Percentiles rank a stretch among this genome's conserved stretches.
phyloP scores from a whole-genome alignment of 1,140 invertebrate genomes.

The Penaeus vannamei region DNA sequence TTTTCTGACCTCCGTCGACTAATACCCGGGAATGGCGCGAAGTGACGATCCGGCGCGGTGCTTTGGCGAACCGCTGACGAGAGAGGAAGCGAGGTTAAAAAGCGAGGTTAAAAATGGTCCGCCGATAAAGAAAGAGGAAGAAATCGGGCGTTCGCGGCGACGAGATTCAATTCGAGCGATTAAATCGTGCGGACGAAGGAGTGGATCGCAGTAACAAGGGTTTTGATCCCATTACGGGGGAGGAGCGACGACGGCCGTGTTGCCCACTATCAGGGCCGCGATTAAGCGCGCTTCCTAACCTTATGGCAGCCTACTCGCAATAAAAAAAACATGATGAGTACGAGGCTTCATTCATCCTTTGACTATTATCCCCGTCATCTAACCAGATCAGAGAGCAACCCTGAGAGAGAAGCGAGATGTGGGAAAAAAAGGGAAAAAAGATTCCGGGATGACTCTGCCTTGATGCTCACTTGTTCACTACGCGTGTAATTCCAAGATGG shows the following conservation, averaged over 20 bases:
- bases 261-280: not conserved
- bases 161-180: constrained; percentile 59
- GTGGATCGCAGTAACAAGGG: constrained; percentile 55
- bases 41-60: not conserved
- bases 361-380: no score
- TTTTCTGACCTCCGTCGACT: no score
- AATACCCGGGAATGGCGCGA: not conserved
- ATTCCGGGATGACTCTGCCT: not conserved
- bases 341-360: no score
- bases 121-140: not conserved
- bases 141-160: not conserved
- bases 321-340: no score
- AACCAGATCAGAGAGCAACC: not conserved
- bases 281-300: no score
- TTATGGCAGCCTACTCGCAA: no score
- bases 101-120: not conserved
- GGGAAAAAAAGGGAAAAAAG: not conserved
- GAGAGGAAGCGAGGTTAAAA: not conserved
- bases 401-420: not conserved
- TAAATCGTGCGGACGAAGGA: constrained; percentile 59
- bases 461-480: constrained; percentile 59
- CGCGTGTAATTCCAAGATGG: constrained; percentile 63
- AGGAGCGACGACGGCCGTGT: not conserved
- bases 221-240: constrained; percentile 55
- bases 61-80: not conserved